These are phyloP conservation scores for Coreius guichenoti DNA, from an alignment of 2,797 vertebrate genomes.

Conservation along the genomic window DNA sequence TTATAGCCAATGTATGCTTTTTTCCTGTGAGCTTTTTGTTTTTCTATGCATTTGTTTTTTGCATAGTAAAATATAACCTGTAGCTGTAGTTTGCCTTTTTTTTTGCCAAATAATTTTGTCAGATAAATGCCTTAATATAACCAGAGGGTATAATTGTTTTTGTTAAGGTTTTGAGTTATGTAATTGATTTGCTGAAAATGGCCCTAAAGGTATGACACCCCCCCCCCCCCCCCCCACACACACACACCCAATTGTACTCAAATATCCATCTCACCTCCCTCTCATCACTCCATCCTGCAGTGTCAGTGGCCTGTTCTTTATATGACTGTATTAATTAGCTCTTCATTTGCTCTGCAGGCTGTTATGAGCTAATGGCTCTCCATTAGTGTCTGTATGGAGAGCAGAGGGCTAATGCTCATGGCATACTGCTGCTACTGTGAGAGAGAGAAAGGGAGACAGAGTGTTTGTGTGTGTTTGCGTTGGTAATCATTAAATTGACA, in stretches of 20 bases:
- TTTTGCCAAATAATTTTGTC: not conserved
- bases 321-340: constrained; percentile 40
- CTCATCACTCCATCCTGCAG: not conserved
- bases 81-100: too few relatives aligned
- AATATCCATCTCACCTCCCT: not conserved
- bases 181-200: constrained; percentile 2
- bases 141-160: not conserved
- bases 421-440: constrained; percentile 13
- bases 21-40: too few relatives aligned
- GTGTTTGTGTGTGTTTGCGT: constrained; percentile 23
- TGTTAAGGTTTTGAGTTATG: not conserved
- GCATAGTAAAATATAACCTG: too few relatives aligned
- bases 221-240: not conserved
- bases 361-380: constrained; percentile 45
- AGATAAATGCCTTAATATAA: not conserved
- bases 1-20: too few relatives aligned
- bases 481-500: not conserved
- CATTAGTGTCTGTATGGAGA: constrained; percentile 42
- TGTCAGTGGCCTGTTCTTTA: not conserved
- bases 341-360: constrained; percentile 21
- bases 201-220: not conserved
- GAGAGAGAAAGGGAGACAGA: not conserved
- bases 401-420: constrained; percentile 11
- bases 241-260: not conserved
- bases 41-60: too few relatives aligned